These are phyloP conservation scores for Arothron firmamentum DNA, from an alignment of 2,113 vertebrate species.

Conservation along the genomic window DNA sequence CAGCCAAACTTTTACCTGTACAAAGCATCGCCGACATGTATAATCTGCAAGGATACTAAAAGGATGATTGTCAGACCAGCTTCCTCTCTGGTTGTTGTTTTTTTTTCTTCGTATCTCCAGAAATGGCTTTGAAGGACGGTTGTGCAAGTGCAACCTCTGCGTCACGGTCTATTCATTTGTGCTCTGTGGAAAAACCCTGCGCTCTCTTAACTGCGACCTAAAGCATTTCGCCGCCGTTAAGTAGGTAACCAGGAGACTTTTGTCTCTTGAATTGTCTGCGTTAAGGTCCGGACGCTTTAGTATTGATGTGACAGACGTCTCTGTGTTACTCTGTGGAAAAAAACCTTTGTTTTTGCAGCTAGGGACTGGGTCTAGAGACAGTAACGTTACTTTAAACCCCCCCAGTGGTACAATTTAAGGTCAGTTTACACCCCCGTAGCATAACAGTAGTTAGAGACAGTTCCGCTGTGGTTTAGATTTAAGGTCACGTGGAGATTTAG, in stretches of 20 bases:
- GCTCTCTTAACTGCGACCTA: slow-evolving; percentile 15
- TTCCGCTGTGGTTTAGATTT: slow-evolving; percentile 50
- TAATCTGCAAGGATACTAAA: slow-evolving; percentile 61
- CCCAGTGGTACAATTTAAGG: slow-evolving; percentile 27
- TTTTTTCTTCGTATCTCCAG: slow-evolving; percentile 60
- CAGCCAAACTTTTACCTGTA: slow-evolving; percentile 61
- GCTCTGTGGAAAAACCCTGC: slow-evolving; percentile 51
- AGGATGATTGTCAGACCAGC: slow-evolving; percentile 76
- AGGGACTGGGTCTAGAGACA: slow-evolving; percentile 43
- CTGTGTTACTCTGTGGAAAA: slow-evolving; percentile 45
- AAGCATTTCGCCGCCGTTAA: slow-evolving; percentile 37
- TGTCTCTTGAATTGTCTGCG: slow-evolving; percentile 30
- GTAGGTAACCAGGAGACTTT: slow-evolving; percentile 38
- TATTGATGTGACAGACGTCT: slow-evolving; percentile 49
- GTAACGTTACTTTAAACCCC: slow-evolving; percentile 13
- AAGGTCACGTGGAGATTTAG: slow-evolving; percentile 71
- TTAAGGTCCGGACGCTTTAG: slow-evolving; percentile 24
- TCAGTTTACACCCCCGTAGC: slow-evolving; percentile 32
- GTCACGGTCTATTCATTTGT: slow-evolving; percentile 62
- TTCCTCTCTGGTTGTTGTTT: slow-evolving; percentile 57
- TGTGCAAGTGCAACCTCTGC: slow-evolving; percentile 69
- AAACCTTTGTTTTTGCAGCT: slow-evolving; percentile 33
- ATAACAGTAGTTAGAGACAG: slow-evolving; percentile 44
- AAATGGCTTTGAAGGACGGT: slow-evolving; percentile 74
- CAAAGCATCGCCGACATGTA: slow-evolving; percentile 66